Conservation (phyloP, 1,140 invertebrate species). For the Chrysopa pallens region DNA sequence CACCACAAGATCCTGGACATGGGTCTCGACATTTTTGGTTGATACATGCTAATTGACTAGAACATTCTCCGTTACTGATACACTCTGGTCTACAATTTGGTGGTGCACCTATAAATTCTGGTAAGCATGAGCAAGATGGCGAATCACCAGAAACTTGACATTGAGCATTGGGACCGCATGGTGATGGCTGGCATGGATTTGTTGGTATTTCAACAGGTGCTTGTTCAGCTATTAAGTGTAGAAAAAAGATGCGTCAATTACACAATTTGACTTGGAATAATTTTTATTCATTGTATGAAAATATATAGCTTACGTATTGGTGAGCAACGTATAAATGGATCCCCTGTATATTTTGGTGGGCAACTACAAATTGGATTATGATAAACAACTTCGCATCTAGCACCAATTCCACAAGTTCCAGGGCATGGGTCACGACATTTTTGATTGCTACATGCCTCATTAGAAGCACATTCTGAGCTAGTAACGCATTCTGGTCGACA, state of each 20-base stretch:
- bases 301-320: constrained; percentile 19
- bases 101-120: constrained; percentile 53
- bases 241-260: not conserved
- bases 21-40: constrained; percentile 44
- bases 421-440: constrained; percentile 51
- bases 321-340: constrained; percentile 48
- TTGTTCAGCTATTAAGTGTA: constrained; percentile 18
- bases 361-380: constrained; percentile 53
- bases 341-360: constrained; percentile 40
- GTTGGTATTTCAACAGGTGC: constrained; percentile 17
- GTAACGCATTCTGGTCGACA: constrained; percentile 48
- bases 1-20: constrained; percentile 42
- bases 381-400: constrained; percentile 42
- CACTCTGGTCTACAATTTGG: constrained; percentile 58
- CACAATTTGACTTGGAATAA: constrained; percentile 32
- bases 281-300: constrained; percentile 14
- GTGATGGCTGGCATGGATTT: constrained; percentile 45
- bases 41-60: constrained; percentile 37
- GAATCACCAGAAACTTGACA: constrained; percentile 37
- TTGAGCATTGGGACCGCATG: constrained; percentile 50
- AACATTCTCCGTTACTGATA: constrained; percentile 44
- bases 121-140: constrained; percentile 47
- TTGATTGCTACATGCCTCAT: constrained; percentile 43
- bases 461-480: constrained; percentile 40
- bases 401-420: constrained; percentile 44